Conservation (phyloP, 2,113 vertebrate genomes). For the Eclectus roratus region DNA sequence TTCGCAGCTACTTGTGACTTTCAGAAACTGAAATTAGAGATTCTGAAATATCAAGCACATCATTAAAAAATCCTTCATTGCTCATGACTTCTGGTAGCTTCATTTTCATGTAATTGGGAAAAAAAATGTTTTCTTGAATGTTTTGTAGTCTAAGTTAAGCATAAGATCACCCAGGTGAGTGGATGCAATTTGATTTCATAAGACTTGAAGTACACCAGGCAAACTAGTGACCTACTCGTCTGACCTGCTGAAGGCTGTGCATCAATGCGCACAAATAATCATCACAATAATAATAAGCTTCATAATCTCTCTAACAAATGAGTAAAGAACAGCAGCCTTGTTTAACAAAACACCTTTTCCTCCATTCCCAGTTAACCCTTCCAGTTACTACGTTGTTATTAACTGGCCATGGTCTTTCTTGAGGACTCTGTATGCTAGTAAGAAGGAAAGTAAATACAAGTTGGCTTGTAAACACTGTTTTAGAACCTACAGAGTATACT, state of each 20-base stretch:
- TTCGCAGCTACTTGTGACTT: conserved; percentile 34
- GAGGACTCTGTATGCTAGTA: background rate
- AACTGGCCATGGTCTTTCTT: background rate
- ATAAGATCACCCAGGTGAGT: conserved; percentile 44
- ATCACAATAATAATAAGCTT: background rate
- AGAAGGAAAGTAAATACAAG: background rate
- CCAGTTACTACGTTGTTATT: background rate
- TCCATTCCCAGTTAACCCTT: background rate
- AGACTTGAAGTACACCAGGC: background rate
- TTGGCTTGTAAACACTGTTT: background rate
- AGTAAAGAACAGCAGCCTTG: background rate
- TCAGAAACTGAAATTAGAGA: conserved; percentile 47
- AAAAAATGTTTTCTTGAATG: conserved; percentile 23
- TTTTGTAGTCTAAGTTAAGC: conserved; percentile 24
- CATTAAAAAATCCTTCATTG: conserved; percentile 30
- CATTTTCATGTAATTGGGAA: conserved; percentile 57
- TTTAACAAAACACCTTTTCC: background rate
- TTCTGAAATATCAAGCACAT: conserved; percentile 48
- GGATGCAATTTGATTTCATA: conserved; percentile 37
- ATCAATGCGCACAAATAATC: background rate
- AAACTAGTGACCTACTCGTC: background rate
- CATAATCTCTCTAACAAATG: background rate
- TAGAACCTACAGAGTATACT: background rate
- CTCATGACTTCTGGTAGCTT: conserved; percentile 35
- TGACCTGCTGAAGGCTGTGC: background rate